Evolutionary conservation across 2,888 invertebrate species (phyloP).

Genomic region (Amblyteles armatorius): DNA sequence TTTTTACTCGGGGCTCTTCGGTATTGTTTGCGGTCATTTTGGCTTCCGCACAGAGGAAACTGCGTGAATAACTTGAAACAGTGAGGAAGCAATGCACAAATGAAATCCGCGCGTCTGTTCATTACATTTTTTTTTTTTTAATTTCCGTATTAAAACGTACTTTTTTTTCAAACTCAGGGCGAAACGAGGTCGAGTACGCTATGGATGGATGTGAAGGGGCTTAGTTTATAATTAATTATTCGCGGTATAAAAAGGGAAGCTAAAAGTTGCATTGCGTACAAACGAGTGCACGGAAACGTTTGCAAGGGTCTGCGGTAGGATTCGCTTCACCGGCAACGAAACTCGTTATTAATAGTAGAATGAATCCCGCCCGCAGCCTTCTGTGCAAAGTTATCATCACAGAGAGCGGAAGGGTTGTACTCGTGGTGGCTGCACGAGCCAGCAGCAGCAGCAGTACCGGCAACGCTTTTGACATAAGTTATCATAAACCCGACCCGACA

Average conservation of each 20-base stretch:
- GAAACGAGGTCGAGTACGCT: background rate
- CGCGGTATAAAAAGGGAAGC: background rate
- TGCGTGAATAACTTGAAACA: background rate
- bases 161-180: background rate
- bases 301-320: background rate
- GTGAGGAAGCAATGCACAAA: background rate
- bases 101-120: background rate
- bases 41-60: background rate
- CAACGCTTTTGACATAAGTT: slow-evolving; percentile 60
- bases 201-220: background rate
- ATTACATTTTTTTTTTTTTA: background rate
- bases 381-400: slow-evolving; percentile 34
- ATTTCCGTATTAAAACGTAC: too few relatives aligned
- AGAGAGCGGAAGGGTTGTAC: slow-evolving; percentile 19
- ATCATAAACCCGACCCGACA: slow-evolving; percentile 58
- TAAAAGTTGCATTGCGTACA: background rate
- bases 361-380: slow-evolving; percentile 31
- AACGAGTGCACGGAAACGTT: background rate
- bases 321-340: slow-evolving; percentile 12
- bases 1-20: background rate
- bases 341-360: slow-evolving; percentile 38
- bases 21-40: background rate
- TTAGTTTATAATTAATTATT: slow-evolving; percentile 7
- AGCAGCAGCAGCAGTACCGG: slow-evolving; percentile 1
- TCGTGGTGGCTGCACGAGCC: slow-evolving; percentile 28